Percentiles rank a stretch among this genome's conserved stretches.
Evolutionary conservation across 2,888 invertebrate species (phyloP).

Genomic region (Punctoribates punctum): DNA sequence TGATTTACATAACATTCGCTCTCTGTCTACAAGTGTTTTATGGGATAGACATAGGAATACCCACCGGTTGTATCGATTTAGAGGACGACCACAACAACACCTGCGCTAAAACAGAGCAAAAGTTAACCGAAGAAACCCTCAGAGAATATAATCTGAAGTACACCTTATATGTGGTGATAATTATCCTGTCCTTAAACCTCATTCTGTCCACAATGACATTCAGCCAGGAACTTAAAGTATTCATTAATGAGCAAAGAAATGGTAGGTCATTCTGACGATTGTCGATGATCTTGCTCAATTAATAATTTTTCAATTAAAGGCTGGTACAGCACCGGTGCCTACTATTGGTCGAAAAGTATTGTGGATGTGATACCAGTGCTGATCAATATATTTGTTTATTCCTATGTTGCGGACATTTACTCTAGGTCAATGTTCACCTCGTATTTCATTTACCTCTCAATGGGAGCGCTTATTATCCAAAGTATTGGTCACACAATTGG

Average conservation of each 20-base stretch:
- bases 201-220: constrained; percentile 21
- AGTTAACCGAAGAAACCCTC: background rate
- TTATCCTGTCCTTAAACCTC: constrained; percentile 9
- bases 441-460: background rate
- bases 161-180: background rate
- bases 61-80: constrained; percentile 29
- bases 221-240: constrained; percentile 7
- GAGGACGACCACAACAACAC: constrained; percentile 36
- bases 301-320: background rate
- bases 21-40: background rate
- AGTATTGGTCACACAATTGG: constrained; percentile 1
- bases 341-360: background rate
- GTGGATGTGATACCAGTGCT: background rate
- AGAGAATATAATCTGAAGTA: background rate
- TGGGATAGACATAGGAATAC: constrained; percentile 14
- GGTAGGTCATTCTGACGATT: background rate
- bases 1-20: background rate
- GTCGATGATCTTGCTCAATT: background rate
- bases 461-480: background rate
- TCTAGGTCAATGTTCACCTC: background rate
- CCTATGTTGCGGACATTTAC: background rate
- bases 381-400: background rate
- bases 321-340: constrained; percentile 25
- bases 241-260: constrained; percentile 38
- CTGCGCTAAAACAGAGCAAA: constrained; percentile 7